Conservation (phyloP, 2,888 invertebrate genomes). For the Aplocera efformata region DNA sequence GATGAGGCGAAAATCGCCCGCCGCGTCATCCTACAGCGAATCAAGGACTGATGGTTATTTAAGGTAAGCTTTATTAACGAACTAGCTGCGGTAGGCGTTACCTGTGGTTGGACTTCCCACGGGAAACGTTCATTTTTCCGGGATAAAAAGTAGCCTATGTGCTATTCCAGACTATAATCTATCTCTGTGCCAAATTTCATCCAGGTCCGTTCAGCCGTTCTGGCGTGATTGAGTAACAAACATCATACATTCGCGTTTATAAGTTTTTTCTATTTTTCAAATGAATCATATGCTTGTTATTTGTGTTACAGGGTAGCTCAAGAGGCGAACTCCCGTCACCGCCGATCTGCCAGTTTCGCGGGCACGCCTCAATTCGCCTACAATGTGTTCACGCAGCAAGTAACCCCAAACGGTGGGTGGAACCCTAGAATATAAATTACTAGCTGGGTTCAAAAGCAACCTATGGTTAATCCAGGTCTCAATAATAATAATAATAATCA, state of each 20-base stretch:
- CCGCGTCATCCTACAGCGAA: slow-evolving; percentile 60
- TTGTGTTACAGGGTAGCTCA: slow-evolving; percentile 35
- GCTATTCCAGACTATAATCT: no score
- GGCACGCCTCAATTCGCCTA: slow-evolving; percentile 63
- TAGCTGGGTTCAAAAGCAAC: background rate
- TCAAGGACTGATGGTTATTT: slow-evolving; percentile 62
- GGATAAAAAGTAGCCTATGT: no score
- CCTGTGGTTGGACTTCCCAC: no score
- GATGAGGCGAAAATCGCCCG: slow-evolving; percentile 66
- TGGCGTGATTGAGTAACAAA: no score
- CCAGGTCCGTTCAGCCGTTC: no score
- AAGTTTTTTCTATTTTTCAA: no score
- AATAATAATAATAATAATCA: no score
- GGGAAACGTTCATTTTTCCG: no score
- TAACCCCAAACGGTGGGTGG: slow-evolving; percentile 41
- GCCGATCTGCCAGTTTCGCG: slow-evolving; percentile 72
- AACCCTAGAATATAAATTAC: background rate
- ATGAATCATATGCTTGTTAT: slow-evolving; percentile 1
- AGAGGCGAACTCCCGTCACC: slow-evolving; percentile 49
- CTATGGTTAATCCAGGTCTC: no score
- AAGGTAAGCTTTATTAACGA: slow-evolving; percentile 41
- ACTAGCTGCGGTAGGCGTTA: background rate
- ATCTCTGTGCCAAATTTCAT: no score
- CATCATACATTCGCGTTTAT: no score
- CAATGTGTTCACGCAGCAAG: slow-evolving; percentile 46